Evolutionary conservation across 1,140 invertebrate species (phyloP), one percentile per base, ranked within the genome.

Genomic region (Cotesia vestalis): DNA sequence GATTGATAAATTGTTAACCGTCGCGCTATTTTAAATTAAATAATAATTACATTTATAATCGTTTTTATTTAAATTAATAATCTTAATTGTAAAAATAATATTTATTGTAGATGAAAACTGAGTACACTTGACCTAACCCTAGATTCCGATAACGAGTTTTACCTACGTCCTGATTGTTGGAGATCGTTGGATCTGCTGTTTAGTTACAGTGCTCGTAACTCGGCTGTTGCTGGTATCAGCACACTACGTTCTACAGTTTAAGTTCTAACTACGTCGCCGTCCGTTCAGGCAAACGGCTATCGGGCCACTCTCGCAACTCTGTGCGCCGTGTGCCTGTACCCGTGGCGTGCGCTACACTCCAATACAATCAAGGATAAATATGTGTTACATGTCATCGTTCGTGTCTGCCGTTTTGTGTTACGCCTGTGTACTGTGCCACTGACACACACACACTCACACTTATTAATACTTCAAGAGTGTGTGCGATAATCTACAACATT

Each of bases 201-300:
- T 8, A 11, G 40, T 46, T 6, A 6, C 11, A 27, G 40, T 46
- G 40, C 40, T 46, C 40, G 27, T 17, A 55, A 55, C n/a, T 55
- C 53, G 53, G 4, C 53, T 64, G 61, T 36, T 35, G 35, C 60
- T 67, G 40, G 46, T 66, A 46, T 34, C 55, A 36, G 60, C 11
- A 46, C 11, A 46, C 40, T 46, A 6, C 40, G 40, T 11, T 9
- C 40, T 46, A 46, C 6, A 46, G 20, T 57, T 60, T 27, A 14
- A 70, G 20, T 57, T 60, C 46, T 35, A 70, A 59, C 46, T 73
- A 46, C 40, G 40, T 67, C 63, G 34, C 84, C 80, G 75, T 85
- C 85, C 84, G 84, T 79, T 80, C 84, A 79, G 80, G 78, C 81
- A 84, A 85, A 84, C 84, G 84, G 82, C 84, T 86, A 84, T 84